Evolutionary conservation across 37 sponge, comb jelly and placozoan species (phyloP), one percentile per base, ranked within the genome.

Genomic region (Theonella swinhoei): DNA sequence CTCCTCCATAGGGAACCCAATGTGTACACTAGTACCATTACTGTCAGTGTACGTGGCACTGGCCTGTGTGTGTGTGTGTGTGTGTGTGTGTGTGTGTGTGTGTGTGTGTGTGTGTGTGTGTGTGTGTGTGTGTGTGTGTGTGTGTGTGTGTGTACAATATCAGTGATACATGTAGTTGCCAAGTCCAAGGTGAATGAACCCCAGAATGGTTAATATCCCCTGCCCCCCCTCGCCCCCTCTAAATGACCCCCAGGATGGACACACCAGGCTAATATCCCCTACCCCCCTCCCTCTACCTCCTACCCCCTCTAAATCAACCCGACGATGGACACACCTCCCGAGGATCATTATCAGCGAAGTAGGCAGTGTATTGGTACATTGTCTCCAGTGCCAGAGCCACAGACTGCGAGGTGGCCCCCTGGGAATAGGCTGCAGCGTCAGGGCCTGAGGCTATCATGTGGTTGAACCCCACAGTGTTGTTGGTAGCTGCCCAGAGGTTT

Each of bases 361-460:
- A 90, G 0, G 91, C 91, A 28, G 91, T 90, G 62, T 90, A 90
- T 47, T 61, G 31, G 47, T 81, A 90, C 91, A 90, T 90, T 3
- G 91, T 90, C 68, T 90, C 91, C 91, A 90, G 41, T 25, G 81
- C 91, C 40, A 75, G 62, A 28, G 91, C 91, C 23, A 77, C 86
- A 29, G 59, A 25, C 9, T 39, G 29, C 24, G 28, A 29, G 5
- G 38, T 61, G 5, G 26, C 61, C 19, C 30, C 58, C 7, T 32
- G 11, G 29, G 58, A 23, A 26, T 69, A 85, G 37, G 69, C 71
- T 22, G 5, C 59, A 40, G 88, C 83, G 68, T 88, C 88, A 7
- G 25, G 28, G 31, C 47, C 70, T 1, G 69, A 74, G 9, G 76
- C 82, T 19, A 88, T 67, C 88, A 79, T 88, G 83, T 88, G 88